A percentile compares a stretch with the other conserved stretches of the same genome.
Conservation (phyloP, 1,140 invertebrate genomes). For the Magallana angulata region DNA sequence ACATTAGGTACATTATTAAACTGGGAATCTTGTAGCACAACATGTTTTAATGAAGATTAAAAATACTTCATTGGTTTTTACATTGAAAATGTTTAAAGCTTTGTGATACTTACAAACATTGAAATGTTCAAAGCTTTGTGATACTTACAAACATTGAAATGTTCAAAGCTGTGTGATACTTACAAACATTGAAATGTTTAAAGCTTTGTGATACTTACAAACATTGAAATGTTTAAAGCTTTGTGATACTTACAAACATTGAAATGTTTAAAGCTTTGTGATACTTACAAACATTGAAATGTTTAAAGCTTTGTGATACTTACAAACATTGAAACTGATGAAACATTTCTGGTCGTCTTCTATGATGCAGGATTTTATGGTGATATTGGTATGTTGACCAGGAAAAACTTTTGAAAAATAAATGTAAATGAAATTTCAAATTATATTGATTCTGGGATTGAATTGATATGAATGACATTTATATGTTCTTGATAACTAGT, state of each 20-base stretch:
- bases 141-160: conserved; percentile 11
- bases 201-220: neutral
- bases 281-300: neutral
- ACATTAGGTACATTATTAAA: too few species aligned
- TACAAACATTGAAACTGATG: conserved; percentile 15
- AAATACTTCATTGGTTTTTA: neutral
- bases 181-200: neutral
- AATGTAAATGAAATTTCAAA: too few species aligned
- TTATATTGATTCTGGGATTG: too few species aligned
- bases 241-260: too few species aligned
- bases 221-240: neutral
- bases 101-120: neutral
- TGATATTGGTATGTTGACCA: neutral
- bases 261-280: too few species aligned
- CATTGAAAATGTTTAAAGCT: neutral
- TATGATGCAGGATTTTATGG: neutral
- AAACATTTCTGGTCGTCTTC: neutral
- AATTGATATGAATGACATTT: too few species aligned
- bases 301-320: neutral
- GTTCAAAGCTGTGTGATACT: neutral
- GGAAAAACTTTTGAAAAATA: too few species aligned
- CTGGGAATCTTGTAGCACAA: too few species aligned
- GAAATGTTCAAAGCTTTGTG: neutral
- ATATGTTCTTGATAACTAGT: too few species aligned
- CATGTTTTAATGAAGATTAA: too few species aligned